Evolutionary conservation across 2,113 vertebrate genomes (phyloP).

Genomic region (Verasper variegatus): DNA sequence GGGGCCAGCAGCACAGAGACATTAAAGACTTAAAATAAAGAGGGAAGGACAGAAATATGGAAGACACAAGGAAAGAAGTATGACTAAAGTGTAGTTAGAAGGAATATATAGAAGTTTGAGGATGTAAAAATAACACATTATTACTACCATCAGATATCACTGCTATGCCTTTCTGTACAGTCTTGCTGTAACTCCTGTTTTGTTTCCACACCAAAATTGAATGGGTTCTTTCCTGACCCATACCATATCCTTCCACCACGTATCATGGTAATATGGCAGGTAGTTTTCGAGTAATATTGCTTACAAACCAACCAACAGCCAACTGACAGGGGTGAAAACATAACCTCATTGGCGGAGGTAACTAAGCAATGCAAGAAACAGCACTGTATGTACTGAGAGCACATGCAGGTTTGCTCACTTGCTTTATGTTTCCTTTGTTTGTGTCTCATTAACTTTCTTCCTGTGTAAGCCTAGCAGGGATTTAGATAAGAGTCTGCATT

Average conservation of each 20-base stretch:
- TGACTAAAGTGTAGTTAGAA: background rate
- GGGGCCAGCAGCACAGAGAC: background rate
- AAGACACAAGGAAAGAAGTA: background rate
- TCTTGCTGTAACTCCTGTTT: too few species aligned
- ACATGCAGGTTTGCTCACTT: background rate
- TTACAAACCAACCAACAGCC: too few species aligned
- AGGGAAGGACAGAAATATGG: background rate
- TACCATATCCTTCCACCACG: too few species aligned
- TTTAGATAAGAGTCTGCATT: slow-evolving; percentile 27
- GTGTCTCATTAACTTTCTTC: background rate
- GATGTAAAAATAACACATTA: background rate
- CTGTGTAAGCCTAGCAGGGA: slow-evolving; percentile 15
- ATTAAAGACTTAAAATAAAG: slow-evolving; percentile 9
- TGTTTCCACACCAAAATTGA: too few species aligned
- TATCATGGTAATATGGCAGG: too few species aligned
- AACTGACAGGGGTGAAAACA: background rate
- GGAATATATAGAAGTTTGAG: background rate
- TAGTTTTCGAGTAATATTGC: too few species aligned
- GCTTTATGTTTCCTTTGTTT: background rate
- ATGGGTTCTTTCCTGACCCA: too few species aligned
- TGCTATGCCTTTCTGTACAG: background rate
- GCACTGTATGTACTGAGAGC: background rate
- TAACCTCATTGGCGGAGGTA: background rate
- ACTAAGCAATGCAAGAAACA: too few species aligned
- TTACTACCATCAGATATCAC: background rate